phyloP scores from a whole-genome alignment of 2,113 vertebrate species.

The Trogon surrucura region DNA sequence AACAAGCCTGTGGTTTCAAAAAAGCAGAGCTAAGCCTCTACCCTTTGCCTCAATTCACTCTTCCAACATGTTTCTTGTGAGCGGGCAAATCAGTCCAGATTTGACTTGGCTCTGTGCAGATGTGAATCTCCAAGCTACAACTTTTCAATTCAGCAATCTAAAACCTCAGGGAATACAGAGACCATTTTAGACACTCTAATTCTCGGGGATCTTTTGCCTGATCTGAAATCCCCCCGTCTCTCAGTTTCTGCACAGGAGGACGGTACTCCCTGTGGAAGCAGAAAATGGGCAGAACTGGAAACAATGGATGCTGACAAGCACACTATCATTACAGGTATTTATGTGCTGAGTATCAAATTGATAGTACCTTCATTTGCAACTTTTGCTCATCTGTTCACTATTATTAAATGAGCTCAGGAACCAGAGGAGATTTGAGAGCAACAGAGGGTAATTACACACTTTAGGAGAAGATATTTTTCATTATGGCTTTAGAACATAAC shows the following conservation, averaged over 20 bases:
- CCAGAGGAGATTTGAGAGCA: conserved; percentile 74
- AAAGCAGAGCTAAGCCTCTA: background rate
- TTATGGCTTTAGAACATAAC: conserved; percentile 70
- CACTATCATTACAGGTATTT: conserved; percentile 80
- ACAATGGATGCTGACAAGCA: conserved; percentile 79
- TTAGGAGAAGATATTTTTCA: conserved; percentile 76
- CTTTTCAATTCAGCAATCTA: background rate
- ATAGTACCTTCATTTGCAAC: conserved; percentile 80
- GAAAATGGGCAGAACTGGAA: conserved; percentile 73
- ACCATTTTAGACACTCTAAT: background rate
- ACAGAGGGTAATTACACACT: conserved; percentile 83
- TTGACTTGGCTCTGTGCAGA: background rate
- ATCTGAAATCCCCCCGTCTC: conserved; percentile 57
- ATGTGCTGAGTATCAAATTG: conserved; percentile 76
- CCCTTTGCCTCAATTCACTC: background rate
- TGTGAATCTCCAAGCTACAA: background rate
- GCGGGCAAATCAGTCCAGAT: background rate
- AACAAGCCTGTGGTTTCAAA: background rate
- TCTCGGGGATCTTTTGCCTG: conserved; percentile 12
- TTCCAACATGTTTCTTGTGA: background rate
- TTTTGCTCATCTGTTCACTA: conserved; percentile 77
- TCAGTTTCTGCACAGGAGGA: conserved; percentile 50
- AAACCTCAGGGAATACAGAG: background rate
- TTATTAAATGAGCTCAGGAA: conserved; percentile 80
- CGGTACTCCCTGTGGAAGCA: conserved; percentile 52